Evolutionary conservation across 2,797 vertebrate species (phyloP).

Genomic region (Gadopsis bispinosus): DNA sequence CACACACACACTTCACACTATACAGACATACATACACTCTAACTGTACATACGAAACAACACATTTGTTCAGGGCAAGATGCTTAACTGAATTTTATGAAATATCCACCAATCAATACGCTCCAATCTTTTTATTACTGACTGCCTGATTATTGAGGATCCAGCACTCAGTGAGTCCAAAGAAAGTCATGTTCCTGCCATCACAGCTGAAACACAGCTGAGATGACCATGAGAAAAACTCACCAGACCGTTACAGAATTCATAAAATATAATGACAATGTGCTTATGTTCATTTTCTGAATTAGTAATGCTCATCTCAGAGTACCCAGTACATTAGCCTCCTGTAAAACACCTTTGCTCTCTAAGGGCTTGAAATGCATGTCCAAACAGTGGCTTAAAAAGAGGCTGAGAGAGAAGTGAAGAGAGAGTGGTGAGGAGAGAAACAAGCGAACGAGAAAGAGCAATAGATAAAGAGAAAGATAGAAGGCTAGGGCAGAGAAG

Average conservation of each 20-base stretch:
- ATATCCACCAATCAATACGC: background rate
- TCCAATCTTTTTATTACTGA: constrained; percentile 37
- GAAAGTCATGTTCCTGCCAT: constrained; percentile 20
- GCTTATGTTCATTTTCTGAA: constrained; percentile 46
- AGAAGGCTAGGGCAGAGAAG: constrained; percentile 13
- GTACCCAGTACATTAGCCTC: constrained; percentile 17
- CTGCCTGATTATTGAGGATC: constrained; percentile 27
- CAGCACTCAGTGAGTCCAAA: constrained; percentile 19
- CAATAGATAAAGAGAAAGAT: constrained; percentile 27
- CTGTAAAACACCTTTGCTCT: constrained; percentile 30
- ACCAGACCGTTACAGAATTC: constrained; percentile 5
- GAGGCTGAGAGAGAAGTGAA: constrained; percentile 17
- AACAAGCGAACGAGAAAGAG: constrained; percentile 5
- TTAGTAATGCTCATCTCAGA: constrained; percentile 37
- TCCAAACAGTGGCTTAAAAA: constrained; percentile 31
- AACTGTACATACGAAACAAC: background rate
- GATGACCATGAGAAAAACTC: constrained; percentile 16
- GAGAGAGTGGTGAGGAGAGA: constrained; percentile 13
- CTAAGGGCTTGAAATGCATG: constrained; percentile 38
- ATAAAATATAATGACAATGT: constrained; percentile 32
- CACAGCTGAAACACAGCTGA: background rate
- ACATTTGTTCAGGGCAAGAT: background rate
- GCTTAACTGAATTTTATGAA: constrained; percentile 4
- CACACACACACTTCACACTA: background rate
- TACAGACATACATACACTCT: background rate